Evolutionary conservation across 2,888 invertebrate species (phyloP), one percentile per base, ranked within the genome.

Genomic region (Marronus borbonicus): DNA sequence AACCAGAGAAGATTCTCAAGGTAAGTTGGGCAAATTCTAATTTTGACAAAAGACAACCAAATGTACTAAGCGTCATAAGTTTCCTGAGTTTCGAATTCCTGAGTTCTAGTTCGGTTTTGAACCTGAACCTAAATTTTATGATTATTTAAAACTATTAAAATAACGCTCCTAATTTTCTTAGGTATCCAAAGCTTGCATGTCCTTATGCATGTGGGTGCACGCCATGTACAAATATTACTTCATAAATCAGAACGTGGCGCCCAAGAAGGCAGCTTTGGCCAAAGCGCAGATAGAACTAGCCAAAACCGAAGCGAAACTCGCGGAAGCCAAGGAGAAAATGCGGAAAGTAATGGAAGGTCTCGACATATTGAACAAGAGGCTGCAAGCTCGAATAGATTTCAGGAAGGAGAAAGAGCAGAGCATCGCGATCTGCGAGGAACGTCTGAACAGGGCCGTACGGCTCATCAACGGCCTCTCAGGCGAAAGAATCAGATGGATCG

Each of bases 191-290:
- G 95, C 95, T 0, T 95, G 95, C 85, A 93, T 93, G 81, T 95
- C 94, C 0, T 89, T 97, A 1, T 97, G 97, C 84, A 94, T 95
- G 90, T 97, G 97, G 97, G 93, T 97, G 44, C 94, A 96, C 83
- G 98, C 98, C 0, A 96, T 98, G 93, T 98, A 95, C 88, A 94
- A 96, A 86, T 98, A 96, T 88, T 97, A 97, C 86, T 94, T 94
- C 86, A 96, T 97, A 0, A 96, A 96, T 84, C 91, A 92, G 82
- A 91, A 90, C 5, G 96, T 97, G 0, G 95, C 94, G 0, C 98
- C 98, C 0, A 98, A 98, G 89, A 96, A 97, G 88, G 94, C 92
- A 1, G 95, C 96, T 3, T 89, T 98, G 36, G 91, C 91, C 0
- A 90, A 91, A 44, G 97, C 98, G 0, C 93, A 93, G 66, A 89